Percentiles rank a stretch among this genome's conserved stretches.
These are phyloP conservation scores for Gasterosteus aculeatus DNA, from an alignment of 2,113 vertebrate genomes.

Conservation along the genomic window DNA sequence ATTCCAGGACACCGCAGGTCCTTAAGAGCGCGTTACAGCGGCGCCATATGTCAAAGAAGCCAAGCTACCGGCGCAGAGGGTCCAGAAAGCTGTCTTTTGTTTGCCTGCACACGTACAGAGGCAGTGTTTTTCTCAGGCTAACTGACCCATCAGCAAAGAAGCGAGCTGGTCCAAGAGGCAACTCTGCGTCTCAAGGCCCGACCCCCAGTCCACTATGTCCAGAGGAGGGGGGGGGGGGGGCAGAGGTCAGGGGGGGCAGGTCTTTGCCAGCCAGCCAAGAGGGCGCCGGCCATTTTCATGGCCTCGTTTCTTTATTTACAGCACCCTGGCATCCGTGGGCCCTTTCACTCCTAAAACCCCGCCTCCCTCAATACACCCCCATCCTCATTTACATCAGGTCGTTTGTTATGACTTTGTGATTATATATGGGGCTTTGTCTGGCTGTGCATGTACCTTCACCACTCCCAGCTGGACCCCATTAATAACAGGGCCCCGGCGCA, in stretches of 20 bases:
- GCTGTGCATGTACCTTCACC: slow-evolving; percentile 82
- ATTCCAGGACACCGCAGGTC: not conserved
- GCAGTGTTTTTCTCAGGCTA: slow-evolving; percentile 66
- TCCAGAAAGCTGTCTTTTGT: slow-evolving; percentile 57
- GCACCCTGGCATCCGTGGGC: slow-evolving; percentile 41
- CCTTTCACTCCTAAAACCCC: slow-evolving; percentile 59
- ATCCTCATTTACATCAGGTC: slow-evolving; percentile 85
- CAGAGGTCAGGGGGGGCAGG: slow-evolving; percentile 51
- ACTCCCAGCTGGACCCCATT: slow-evolving; percentile 87
- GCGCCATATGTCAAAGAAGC: slow-evolving; percentile 51
- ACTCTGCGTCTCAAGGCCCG: slow-evolving; percentile 63
- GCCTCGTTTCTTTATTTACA: slow-evolving; percentile 35
- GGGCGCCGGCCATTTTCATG: slow-evolving; percentile 49
- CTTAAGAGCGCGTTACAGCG: slow-evolving; percentile 6
- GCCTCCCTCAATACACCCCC: slow-evolving; percentile 55
- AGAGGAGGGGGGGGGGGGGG: slow-evolving; percentile 38
- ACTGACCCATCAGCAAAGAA: slow-evolving; percentile 71
- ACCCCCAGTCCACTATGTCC: slow-evolving; percentile 59
- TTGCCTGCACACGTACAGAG: slow-evolving; percentile 49
- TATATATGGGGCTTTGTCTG: slow-evolving; percentile 88
- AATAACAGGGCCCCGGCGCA: slow-evolving; percentile 79
- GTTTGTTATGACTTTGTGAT: slow-evolving; percentile 85
- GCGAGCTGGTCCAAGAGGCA: slow-evolving; percentile 56
- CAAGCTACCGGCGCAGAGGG: slow-evolving; percentile 17
- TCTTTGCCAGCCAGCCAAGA: slow-evolving; percentile 46